Evolutionary conservation across 2,113 vertebrate genomes (phyloP).

Genomic region (Elaphurus davidianus): DNA sequence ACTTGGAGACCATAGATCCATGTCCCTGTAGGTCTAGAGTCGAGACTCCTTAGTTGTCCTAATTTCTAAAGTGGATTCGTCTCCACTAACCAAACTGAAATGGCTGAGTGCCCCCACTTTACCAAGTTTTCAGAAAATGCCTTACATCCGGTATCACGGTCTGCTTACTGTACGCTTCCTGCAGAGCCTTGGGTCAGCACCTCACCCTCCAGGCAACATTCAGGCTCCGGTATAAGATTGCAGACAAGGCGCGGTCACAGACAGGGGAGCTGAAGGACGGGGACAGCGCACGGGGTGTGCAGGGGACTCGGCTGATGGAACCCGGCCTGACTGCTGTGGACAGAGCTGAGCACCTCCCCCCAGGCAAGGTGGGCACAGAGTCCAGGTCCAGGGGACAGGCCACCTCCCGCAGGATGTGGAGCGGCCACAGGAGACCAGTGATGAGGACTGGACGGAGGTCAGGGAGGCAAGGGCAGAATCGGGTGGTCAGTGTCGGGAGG

Average conservation of each 20-base stretch:
- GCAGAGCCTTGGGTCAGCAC: background rate
- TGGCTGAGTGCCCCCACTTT: background rate
- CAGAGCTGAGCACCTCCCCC: background rate
- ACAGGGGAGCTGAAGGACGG: background rate
- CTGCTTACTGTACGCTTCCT: background rate
- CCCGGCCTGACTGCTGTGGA: background rate
- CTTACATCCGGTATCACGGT: rapidly evolving
- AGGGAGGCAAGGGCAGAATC: background rate
- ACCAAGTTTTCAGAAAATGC: background rate
- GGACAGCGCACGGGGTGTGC: background rate
- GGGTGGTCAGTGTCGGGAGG: background rate
- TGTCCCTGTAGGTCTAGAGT: rapidly evolving
- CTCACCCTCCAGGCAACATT: no score
- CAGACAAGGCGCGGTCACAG: background rate
- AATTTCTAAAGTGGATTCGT: background rate
- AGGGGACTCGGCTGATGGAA: background rate
- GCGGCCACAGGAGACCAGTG: background rate
- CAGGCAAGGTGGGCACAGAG: background rate
- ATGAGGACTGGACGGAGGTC: background rate
- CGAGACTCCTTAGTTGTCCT: background rate
- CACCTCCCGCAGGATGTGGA: background rate
- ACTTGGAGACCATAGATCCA: background rate
- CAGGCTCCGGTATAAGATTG: background rate
- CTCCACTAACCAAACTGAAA: background rate
- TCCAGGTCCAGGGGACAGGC: background rate